Conservation (phyloP, 2,113 vertebrate species). For the Desmodus rotundus region DNA sequence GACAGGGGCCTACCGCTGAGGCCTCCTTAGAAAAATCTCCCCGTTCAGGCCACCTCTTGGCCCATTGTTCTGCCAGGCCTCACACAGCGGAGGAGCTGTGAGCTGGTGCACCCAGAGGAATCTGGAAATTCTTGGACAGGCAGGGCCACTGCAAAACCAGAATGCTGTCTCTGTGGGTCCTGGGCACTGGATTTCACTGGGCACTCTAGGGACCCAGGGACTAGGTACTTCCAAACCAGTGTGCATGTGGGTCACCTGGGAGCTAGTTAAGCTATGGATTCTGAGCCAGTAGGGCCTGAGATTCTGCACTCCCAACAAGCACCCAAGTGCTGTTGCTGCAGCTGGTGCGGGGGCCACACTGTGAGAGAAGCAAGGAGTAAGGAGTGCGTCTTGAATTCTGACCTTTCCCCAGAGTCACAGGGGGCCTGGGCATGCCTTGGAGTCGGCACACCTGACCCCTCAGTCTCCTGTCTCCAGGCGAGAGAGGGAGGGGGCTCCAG, state of each 20-base stretch:
- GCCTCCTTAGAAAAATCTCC: not conserved
- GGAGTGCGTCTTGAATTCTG: not conserved
- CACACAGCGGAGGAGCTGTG: not conserved
- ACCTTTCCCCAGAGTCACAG: not conserved
- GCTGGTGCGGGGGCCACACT: not conserved
- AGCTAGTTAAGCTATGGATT: not conserved
- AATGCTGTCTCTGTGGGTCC: not conserved
- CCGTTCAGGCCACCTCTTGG: not conserved
- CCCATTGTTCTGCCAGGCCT: not conserved
- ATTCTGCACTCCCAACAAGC: not conserved
- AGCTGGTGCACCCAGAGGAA: rapidly evolving
- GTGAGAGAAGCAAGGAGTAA: not conserved
- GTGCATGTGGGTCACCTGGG: not conserved
- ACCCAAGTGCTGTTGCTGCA: too few species aligned
- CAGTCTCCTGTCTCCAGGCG: not conserved
- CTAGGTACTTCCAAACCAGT: not conserved
- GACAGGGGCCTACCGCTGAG: rapidly evolving
- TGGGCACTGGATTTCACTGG: not conserved
- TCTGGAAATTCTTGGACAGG: not conserved
- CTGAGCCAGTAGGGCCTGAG: not conserved
- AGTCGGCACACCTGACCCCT: not conserved
- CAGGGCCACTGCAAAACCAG: not conserved
- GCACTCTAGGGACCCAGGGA: not conserved
- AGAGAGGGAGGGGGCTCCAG: not conserved
- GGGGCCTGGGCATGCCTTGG: not conserved